Evolutionary conservation across 2,888 invertebrate species (phyloP).

Genomic region (Parapristionchus giblindavisi): DNA sequence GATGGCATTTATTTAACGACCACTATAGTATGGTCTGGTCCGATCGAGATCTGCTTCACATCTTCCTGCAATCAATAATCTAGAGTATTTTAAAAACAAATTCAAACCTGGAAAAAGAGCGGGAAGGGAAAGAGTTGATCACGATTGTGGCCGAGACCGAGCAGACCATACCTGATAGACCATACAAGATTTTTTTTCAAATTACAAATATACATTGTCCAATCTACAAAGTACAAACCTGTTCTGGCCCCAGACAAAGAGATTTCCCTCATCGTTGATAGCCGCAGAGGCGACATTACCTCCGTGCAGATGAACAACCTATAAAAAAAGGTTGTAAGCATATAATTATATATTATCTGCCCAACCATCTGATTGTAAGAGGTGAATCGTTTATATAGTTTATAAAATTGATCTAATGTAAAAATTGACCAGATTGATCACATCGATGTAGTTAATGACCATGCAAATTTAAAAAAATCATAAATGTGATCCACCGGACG

Average conservation of each 20-base stretch:
- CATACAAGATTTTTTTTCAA: neutral
- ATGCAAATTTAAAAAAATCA: no score
- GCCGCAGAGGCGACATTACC: constrained; percentile 59
- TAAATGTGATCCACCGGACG: neutral
- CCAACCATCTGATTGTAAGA: no score
- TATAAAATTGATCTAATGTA: no score
- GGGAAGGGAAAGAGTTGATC: constrained; percentile 64
- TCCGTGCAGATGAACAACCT: constrained; percentile 50
- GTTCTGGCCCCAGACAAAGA: constrained; percentile 67
- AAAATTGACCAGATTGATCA: no score
- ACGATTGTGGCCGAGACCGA: constrained; percentile 57
- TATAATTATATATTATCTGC: no score
- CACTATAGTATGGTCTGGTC: constrained; percentile 63
- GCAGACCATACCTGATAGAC: constrained; percentile 41
- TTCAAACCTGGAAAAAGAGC: constrained; percentile 40
- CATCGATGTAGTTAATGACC: no score
- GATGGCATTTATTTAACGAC: constrained; percentile 44
- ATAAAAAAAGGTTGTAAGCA: no score
- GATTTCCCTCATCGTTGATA: constrained; percentile 52
- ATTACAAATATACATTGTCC: no score
- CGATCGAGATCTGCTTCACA: constrained; percentile 51
- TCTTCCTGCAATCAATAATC: constrained; percentile 47
- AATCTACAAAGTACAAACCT: constrained; percentile 39
- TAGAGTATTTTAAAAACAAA: constrained; percentile 8
- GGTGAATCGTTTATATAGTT: no score